phyloP scores from a whole-genome alignment of 2,888 invertebrate species.

The Notocelia uddmanniana region DNA sequence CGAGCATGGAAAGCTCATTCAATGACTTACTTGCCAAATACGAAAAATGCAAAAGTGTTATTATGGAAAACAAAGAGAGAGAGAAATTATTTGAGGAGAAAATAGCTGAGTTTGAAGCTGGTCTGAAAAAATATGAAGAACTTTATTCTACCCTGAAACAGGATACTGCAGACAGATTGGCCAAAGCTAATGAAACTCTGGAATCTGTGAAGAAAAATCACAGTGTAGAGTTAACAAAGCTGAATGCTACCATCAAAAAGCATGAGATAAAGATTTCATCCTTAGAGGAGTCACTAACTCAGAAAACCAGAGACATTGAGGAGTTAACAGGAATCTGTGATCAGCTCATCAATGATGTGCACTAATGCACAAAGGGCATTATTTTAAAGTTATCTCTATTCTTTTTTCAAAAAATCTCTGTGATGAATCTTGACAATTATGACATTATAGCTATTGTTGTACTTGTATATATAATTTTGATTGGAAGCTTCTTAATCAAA shows the following conservation, averaged over 20 bases:
- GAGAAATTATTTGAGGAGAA: constrained; percentile 90
- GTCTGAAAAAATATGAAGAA: constrained; percentile 90
- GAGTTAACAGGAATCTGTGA: constrained; percentile 96
- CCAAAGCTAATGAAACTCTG: constrained; percentile 90
- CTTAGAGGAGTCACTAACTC: constrained; percentile 92
- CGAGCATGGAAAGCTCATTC: constrained; percentile 87
- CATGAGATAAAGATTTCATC: constrained; percentile 94
- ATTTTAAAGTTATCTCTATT: constrained; percentile 38
- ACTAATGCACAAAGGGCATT: constrained; percentile 51
- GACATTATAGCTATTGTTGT: constrained; percentile 51
- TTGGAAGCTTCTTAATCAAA: constrained; percentile 17
- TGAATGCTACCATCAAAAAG: constrained; percentile 94
- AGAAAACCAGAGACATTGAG: constrained; percentile 95
- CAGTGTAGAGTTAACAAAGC: constrained; percentile 91
- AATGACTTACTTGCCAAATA: constrained; percentile 87
- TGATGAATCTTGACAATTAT: constrained; percentile 61
- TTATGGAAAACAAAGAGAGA: constrained; percentile 82
- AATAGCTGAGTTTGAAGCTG: constrained; percentile 89
- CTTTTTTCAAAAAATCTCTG: constrained; percentile 55
- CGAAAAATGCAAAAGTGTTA: constrained; percentile 87
- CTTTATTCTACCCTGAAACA: constrained; percentile 93
- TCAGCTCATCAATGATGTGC: constrained; percentile 91
- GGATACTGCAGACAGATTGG: constrained; percentile 94
- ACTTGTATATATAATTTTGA: constrained; percentile 28
- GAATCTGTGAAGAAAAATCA: constrained; percentile 90